Base-by-base conservation (phyloP, 2,888 invertebrate species). In the Ophion slaviceki region DNA sequence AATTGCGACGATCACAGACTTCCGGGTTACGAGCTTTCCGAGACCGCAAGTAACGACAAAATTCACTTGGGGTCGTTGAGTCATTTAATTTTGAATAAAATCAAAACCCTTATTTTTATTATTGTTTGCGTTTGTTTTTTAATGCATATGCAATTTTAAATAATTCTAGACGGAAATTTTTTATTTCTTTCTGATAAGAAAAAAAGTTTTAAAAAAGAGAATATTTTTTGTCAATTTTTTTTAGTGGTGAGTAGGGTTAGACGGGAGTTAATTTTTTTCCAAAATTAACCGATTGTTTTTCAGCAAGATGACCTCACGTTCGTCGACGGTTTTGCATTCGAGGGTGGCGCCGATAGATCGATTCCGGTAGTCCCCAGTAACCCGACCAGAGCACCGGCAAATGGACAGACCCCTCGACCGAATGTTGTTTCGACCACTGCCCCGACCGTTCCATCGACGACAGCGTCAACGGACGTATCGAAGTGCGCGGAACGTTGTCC, bases 261-360 rank as follows among this genome's bases (percentile, higher is more conserved):
- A 32, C 36, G 1, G 40, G 8, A 40, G 40, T 40, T 8, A 7
- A 40, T 47, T 47, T 47, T 47, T 47, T 47, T 47, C 14, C 4
- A 53, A 14, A 53, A 53, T 14, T 17, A 17, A 14, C 17, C 14
- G 53, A 53, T 17, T 14, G 17, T 3, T 17, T 53, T 53, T 72
- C 57, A 84, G 84, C 40, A n/a, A 5, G 24, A 11, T 8, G n/a
- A 2, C 11, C 11, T 57, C 1, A 66, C 57, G 17, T 7, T 57
- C 11, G 89, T 72, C 14, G 91, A 91, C 47, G 89, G 89, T 28
- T 91, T 91, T n/a, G 70, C 80, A 59, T 91, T 91, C 71, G 88
- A 91, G 6, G 91, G 91, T 6, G 88, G 89, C 10, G 87, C 82
- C 6, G 80, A 87, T 17, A 66, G 88, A 75, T 68, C 84, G 11